Percentiles rank a stretch among this genome's conserved stretches.
These are phyloP conservation scores for Hydrolagus affinis DNA, from an alignment of 2,113 vertebrate species.

Conservation along the genomic window DNA sequence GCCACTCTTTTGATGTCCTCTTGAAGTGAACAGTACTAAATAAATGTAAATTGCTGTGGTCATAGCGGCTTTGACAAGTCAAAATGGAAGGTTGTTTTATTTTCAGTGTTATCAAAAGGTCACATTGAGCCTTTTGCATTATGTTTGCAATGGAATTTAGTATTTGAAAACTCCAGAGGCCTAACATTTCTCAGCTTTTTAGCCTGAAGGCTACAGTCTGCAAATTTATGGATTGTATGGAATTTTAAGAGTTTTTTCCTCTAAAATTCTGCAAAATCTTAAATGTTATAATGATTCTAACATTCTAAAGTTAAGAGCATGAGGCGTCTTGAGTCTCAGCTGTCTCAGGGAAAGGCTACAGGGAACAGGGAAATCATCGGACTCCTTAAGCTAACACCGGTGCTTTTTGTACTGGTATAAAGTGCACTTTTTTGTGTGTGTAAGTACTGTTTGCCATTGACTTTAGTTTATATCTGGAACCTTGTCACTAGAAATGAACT, in stretches of 20 bases:
- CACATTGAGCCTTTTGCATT: constrained; percentile 16
- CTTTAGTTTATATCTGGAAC: neutral
- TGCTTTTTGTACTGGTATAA: neutral
- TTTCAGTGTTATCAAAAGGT: constrained; percentile 8
- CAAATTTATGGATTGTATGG: too few relatives aligned
- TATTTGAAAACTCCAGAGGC: neutral
- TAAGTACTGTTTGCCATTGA: neutral
- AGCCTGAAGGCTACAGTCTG: too few relatives aligned
- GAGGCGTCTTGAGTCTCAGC: neutral
- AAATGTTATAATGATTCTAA: too few relatives aligned
- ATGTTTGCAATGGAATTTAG: neutral
- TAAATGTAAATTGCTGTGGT: too few relatives aligned
- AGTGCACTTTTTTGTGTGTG: neutral
- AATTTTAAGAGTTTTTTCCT: too few relatives aligned
- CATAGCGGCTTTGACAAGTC: neutral
- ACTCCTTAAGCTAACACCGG: neutral
- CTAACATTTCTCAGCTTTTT: too few relatives aligned
- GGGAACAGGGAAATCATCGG: too few relatives aligned
- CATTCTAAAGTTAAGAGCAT: too few relatives aligned
- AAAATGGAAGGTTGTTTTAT: neutral
- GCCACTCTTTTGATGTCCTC: neutral
- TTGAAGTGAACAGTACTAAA: too few relatives aligned
- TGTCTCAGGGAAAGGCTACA: neutral
- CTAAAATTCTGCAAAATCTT: too few relatives aligned
- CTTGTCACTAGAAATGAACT: neutral